Base-by-base conservation (phyloP, 2,888 invertebrate genomes). In the Petrophora chlorosata region DNA sequence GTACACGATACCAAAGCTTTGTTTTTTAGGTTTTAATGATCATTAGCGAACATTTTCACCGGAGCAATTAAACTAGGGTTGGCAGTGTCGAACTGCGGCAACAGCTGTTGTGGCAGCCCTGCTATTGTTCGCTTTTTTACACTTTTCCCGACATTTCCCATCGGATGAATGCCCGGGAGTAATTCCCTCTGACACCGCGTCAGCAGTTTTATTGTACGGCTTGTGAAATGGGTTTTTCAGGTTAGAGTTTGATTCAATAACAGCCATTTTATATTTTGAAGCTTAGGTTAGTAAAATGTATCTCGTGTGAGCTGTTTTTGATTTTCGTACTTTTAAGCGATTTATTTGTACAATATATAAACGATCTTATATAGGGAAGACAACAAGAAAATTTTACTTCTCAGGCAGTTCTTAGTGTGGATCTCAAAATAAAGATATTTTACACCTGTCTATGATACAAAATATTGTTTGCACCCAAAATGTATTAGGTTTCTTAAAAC, bases 141-240 rank as follows among this genome's bases (percentile, higher is more conserved):
- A 48, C 36, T 48, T 40, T 46, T 30, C n/a, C 36, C 25, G 29
- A 48, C 52, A 56, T 59, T 55, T 64, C 68, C 65, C 67, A 62
- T 63, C 46, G 61, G 65, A 68, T 69, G 65, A 67, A 70, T 65
- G 53, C 56, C 58, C 63, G n/a, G n/a, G n/a, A 68, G 70, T 73
- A 70, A 57, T 65, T 60, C 50, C 53, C 61, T 41, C 46, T 43
- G 51, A 51, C 54, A 54, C 52, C 32, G 53, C 59, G 68, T 74
- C 76, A 76, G 73, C 76, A 59, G 45, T 69, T 74, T 69, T 59
- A 66, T 73, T 73, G 55, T 53, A 36, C 34, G 17, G 25, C 36
- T 30, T 19, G 44, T 43, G 48, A 44, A 35, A 38, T 16, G 23
- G 29, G 47, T 22, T 45, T 29, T 46, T 25, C 25, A 43, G 36